Percentiles rank a stretch among this genome's conserved stretches.
phyloP scores from a whole-genome alignment of 2,797 vertebrate genomes.

The Jordanella pulchra region DNA sequence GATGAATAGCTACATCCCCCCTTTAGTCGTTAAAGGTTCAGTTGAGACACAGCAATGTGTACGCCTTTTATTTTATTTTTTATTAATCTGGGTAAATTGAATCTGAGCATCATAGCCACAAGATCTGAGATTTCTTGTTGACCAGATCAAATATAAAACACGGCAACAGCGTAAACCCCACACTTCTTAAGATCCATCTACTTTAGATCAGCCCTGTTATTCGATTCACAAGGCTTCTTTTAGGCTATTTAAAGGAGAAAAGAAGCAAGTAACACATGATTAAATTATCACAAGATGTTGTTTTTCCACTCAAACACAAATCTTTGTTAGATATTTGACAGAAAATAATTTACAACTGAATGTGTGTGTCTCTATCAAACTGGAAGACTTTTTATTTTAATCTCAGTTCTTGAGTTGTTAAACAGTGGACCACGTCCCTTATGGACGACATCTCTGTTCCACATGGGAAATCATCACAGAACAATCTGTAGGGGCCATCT shows the following conservation, averaged over 20 bases:
- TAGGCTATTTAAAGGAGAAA: constrained; percentile 15
- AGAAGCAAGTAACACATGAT: constrained; percentile 13
- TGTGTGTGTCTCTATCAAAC: constrained; percentile 24
- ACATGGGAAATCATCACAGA: constrained; percentile 58
- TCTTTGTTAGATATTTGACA: constrained; percentile 14
- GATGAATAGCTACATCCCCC: background rate
- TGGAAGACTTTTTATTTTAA: constrained; percentile 24
- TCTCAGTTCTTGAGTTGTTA: constrained; percentile 25
- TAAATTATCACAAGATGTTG: constrained; percentile 19
- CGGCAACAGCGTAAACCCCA: background rate
- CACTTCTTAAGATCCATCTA: background rate
- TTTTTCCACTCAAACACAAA: background rate
- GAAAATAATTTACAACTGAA: constrained; percentile 18
- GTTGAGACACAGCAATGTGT: background rate
- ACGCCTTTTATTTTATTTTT: background rate
- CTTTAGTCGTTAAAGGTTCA: background rate
- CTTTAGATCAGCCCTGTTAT: background rate
- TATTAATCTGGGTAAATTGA: background rate
- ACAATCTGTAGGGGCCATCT: constrained; percentile 66
- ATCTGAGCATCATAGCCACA: background rate
- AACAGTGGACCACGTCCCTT: constrained; percentile 3
- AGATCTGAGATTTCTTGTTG: background rate
- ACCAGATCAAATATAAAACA: background rate
- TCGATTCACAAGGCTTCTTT: background rate
- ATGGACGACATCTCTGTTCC: constrained; percentile 50